phyloP scores from a whole-genome alignment of 2,797 vertebrate species.

The Presbytis comata region DNA sequence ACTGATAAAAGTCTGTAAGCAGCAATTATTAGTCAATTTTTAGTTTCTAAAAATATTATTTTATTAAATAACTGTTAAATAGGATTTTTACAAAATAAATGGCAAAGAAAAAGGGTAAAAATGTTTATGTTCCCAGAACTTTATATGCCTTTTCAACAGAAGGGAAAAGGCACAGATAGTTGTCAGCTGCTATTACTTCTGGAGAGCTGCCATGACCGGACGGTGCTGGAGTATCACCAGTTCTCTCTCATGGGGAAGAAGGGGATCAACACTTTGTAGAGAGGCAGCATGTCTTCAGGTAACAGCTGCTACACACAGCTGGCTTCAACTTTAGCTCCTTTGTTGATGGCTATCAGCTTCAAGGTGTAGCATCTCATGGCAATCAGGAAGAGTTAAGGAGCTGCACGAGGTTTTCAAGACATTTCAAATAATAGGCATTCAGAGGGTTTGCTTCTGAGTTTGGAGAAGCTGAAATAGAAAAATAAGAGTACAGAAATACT shows the following conservation, averaged over 20 bases:
- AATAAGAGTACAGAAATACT: background rate
- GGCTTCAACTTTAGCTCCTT: background rate
- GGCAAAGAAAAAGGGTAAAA: conserved; percentile 60
- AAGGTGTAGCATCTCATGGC: background rate
- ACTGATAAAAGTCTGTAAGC: background rate
- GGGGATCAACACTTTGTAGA: background rate
- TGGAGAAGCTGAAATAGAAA: conserved; percentile 83
- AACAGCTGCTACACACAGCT: background rate
- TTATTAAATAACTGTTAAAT: conserved; percentile 78
- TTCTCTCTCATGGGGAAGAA: accelerated
- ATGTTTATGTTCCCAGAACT: background rate
- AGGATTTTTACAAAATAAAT: conserved; percentile 58
- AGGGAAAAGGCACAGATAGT: background rate
- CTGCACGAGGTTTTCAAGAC: conserved; percentile 91
- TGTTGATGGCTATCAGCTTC: background rate
- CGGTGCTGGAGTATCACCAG: accelerated
- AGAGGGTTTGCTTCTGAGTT: conserved; percentile 82
- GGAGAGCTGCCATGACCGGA: background rate
- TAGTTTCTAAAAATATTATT: conserved; percentile 56
- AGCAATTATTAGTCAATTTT: background rate
- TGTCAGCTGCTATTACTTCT: background rate
- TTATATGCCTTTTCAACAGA: background rate
- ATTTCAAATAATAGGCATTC: conserved; percentile 90
- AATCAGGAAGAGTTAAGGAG: conserved; percentile 84
- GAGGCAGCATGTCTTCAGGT: background rate